These are phyloP conservation scores for Stenodera caucasica DNA, from an alignment of 2,888 invertebrate genomes.

Conservation along the genomic window DNA sequence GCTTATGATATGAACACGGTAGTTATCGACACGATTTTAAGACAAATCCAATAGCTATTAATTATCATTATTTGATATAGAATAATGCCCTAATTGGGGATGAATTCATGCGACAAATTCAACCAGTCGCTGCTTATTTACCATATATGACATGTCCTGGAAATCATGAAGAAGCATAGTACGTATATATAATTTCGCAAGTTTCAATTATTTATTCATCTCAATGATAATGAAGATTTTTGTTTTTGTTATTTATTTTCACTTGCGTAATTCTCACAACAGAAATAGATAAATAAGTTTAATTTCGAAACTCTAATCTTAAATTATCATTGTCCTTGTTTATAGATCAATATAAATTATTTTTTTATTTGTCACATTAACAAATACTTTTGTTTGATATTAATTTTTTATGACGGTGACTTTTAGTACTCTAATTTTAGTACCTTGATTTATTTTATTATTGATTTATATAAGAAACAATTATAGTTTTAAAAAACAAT, in stretches of 20 bases:
- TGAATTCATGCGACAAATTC: conserved; percentile 89
- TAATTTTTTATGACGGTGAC: no score
- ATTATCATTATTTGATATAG: conserved; percentile 38
- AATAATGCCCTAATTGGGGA: conserved; percentile 83
- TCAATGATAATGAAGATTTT: neutral
- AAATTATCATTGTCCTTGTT: no score
- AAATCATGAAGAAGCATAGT: conserved; percentile 87
- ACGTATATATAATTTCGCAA: conserved; percentile 46
- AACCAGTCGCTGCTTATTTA: conserved; percentile 84
- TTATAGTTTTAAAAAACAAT: no score
- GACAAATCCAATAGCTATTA: neutral
- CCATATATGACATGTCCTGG: conserved; percentile 95
- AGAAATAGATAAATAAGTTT: no score
- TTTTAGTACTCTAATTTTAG: no score
- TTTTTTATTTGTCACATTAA: no score
- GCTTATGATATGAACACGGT: conserved; percentile 89
- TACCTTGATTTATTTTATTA: no score
- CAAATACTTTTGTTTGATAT: no score
- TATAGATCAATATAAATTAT: no score
- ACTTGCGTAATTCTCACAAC: no score
- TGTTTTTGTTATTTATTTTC: neutral
- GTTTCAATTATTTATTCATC: neutral
- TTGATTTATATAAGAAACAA: no score
- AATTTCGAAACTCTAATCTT: no score
- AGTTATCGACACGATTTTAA: conserved; percentile 37